Evolutionary conservation across 2,888 invertebrate species (phyloP).

Genomic region (Drosophila monieri): DNA sequence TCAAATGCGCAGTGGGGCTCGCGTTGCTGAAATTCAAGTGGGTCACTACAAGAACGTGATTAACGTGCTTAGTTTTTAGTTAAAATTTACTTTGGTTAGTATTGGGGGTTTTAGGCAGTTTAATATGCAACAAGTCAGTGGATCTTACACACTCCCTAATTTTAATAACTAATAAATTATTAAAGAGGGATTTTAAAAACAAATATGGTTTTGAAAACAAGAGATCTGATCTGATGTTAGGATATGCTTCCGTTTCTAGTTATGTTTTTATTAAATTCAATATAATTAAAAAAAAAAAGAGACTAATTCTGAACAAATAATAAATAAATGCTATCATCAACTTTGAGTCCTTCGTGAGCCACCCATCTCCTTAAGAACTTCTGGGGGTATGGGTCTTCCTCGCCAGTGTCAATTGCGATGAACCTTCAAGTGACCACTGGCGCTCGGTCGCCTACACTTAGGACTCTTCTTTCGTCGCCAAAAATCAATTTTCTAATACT

Average conservation of each 20-base stretch:
- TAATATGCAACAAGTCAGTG: too few species aligned
- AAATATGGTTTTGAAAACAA: too few species aligned
- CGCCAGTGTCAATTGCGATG: slow-evolving; percentile 23
- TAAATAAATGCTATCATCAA: neutral
- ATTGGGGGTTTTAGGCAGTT: too few species aligned
- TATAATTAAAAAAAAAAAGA: neutral
- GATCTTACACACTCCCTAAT: too few species aligned
- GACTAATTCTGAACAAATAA: neutral
- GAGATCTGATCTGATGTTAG: too few species aligned
- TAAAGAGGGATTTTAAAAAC: too few species aligned
- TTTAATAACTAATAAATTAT: too few species aligned
- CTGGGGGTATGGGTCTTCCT: slow-evolving; percentile 8
- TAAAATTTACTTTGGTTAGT: too few species aligned
- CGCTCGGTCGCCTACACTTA: neutral
- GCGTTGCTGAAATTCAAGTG: slow-evolving; percentile 25
- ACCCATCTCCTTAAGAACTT: neutral
- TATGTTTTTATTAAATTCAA: too few species aligned
- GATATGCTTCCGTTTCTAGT: too few species aligned
- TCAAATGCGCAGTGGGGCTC: slow-evolving; percentile 49
- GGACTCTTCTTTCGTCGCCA: neutral
- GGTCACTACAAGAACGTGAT: neutral
- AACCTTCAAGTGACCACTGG: slow-evolving; percentile 73
- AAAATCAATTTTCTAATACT: slow-evolving; percentile 51
- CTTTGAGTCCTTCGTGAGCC: neutral
- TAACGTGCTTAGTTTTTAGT: too few species aligned